Conservation (phyloP, 2,888 invertebrate species). For the Idaea dimidiata region DNA sequence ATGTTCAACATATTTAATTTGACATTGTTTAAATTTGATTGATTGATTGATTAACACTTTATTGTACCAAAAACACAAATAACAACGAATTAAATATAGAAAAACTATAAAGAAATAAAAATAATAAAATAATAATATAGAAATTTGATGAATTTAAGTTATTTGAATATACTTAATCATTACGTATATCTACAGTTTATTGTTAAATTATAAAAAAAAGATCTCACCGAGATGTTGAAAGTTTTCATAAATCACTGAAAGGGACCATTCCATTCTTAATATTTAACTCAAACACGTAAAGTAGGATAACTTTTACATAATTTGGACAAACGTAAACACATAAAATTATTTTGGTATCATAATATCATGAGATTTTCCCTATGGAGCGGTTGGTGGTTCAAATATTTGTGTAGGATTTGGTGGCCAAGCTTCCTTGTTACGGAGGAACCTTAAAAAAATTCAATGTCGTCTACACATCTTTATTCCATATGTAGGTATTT, state of each 20-base stretch:
- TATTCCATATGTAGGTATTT: not conserved
- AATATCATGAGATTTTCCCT: conserved; percentile 47
- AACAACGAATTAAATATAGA: too few species aligned
- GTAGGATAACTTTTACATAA: conserved; percentile 28
- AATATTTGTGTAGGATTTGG: conserved; percentile 63
- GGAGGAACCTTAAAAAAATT: not conserved
- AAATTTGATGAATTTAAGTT: too few species aligned
- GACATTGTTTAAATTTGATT: too few species aligned
- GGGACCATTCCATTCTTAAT: conserved; percentile 20
- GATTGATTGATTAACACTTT: too few species aligned
- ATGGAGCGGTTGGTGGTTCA: conserved; percentile 48
- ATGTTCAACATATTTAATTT: too few species aligned
- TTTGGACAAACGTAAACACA: conserved; percentile 31
- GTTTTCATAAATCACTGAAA: conserved; percentile 15
- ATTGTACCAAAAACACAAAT: too few species aligned
- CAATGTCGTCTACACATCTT: not conserved
- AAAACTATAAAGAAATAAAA: too few species aligned
- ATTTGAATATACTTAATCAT: too few species aligned
- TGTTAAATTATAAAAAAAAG: too few species aligned
- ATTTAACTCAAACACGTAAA: conserved; percentile 26
- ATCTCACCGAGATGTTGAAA: not conserved
- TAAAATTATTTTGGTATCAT: conserved; percentile 34
- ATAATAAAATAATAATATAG: too few species aligned
- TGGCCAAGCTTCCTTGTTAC: conserved; percentile 23
- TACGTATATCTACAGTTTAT: too few species aligned